Percentiles rank a stretch among this genome's conserved stretches.
phyloP scores from a whole-genome alignment of 2,888 invertebrate species.

The Morinoia aosen region DNA sequence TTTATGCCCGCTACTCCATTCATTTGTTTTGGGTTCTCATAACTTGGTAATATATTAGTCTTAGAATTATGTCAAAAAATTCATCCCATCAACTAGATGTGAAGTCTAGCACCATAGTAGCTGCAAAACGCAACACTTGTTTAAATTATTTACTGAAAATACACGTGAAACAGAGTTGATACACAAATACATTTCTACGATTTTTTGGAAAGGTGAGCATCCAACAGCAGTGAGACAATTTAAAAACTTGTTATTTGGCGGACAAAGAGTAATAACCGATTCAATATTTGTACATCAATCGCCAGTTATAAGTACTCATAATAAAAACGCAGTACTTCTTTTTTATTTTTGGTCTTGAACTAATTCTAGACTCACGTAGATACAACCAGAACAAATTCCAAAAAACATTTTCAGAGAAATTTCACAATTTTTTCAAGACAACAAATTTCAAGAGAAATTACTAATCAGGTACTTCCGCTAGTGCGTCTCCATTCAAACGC shows the following conservation, averaged over 20 bases:
- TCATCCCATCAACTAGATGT: neutral
- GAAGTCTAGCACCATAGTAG: neutral
- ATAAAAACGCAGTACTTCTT: too few species aligned
- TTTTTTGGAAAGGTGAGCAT: neutral
- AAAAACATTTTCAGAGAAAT: too few species aligned
- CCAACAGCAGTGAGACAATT: neutral
- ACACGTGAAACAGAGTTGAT: neutral
- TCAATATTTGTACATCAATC: too few species aligned
- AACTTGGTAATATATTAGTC: neutral
- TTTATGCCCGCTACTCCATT: neutral
- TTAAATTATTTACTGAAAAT: neutral
- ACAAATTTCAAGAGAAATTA: neutral
- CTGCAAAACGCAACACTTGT: neutral
- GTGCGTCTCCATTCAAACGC: neutral
- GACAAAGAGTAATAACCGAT: neutral
- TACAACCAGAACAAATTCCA: neutral
- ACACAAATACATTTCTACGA: neutral
- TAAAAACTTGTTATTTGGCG: neutral
- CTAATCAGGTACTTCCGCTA: neutral
- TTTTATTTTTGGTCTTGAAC: too few species aligned
- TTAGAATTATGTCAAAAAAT: neutral
- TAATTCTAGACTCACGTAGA: too few species aligned
- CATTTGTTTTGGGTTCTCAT: neutral
- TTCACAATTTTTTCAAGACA: too few species aligned
- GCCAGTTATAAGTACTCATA: too few species aligned